Percentiles rank a stretch among this genome's conserved stretches.
Conservation (phyloP, 2,888 invertebrate genomes). For the Cerastis rubricosa region DNA sequence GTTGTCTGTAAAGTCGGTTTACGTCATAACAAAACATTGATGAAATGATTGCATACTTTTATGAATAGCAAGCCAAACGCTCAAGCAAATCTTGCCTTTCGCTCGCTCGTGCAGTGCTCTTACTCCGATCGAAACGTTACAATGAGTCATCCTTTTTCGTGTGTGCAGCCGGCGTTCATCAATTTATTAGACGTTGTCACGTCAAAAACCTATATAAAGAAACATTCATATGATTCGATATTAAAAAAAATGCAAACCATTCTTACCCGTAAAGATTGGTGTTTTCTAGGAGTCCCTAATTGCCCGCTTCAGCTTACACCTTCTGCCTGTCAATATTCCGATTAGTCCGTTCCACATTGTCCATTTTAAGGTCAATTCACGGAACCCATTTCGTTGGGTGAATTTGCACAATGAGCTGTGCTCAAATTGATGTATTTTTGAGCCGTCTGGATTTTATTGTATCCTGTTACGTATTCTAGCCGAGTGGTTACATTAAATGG, state of each 20-base stretch:
- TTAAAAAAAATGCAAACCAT: background rate
- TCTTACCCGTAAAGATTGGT: background rate
- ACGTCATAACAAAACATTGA: too few species aligned
- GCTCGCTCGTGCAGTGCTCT: too few species aligned
- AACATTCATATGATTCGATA: background rate
- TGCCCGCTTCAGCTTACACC: slow-evolving; percentile 27
- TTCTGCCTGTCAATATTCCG: slow-evolving; percentile 41
- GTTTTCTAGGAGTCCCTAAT: background rate
- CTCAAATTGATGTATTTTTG: slow-evolving; percentile 60
- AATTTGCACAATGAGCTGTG: slow-evolving; percentile 64
- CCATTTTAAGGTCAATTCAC: slow-evolving; percentile 70
- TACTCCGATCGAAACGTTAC: too few species aligned
- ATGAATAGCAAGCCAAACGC: too few species aligned
- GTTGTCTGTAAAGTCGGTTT: too few species aligned
- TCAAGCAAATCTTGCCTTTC: too few species aligned
- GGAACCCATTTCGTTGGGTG: slow-evolving; percentile 54
- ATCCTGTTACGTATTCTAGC: slow-evolving; percentile 51
- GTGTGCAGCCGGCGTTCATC: too few species aligned
- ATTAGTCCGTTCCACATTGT: slow-evolving; percentile 65
- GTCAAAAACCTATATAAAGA: too few species aligned
- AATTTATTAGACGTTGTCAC: too few species aligned
- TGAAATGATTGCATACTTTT: too few species aligned
- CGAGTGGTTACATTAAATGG: slow-evolving; percentile 35
- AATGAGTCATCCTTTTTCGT: too few species aligned
- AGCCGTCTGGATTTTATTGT: slow-evolving; percentile 62